Percentiles rank a stretch among this genome's conserved stretches.
Conservation (phyloP, 2,888 invertebrate genomes). For the Parnassius orleans region DNA sequence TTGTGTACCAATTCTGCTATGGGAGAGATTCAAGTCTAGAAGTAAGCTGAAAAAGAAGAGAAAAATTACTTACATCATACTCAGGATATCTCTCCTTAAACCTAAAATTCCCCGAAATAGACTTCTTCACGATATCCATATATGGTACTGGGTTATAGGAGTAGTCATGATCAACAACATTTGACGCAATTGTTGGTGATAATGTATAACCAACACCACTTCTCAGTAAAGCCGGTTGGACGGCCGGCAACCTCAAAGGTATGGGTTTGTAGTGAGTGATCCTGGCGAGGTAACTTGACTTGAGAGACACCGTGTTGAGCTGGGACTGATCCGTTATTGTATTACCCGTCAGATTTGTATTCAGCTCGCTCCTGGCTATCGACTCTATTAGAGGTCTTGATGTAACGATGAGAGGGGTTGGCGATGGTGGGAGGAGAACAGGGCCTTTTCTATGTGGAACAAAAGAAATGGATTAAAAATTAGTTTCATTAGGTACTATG, state of each 20-base stretch:
- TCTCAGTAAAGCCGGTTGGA: background rate
- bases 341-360: constrained; percentile 40
- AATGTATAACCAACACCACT: background rate
- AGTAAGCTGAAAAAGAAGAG: no score
- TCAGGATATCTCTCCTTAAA: constrained; percentile 44
- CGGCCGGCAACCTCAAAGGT: background rate
- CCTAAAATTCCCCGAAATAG: constrained; percentile 15
- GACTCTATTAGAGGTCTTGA: constrained; percentile 64
- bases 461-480: constrained; percentile 7
- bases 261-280: constrained; percentile 44
- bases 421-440: constrained; percentile 65
- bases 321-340: constrained; percentile 44
- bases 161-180: constrained; percentile 12
- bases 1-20: background rate
- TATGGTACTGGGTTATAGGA: constrained; percentile 37
- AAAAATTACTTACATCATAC: constrained; percentile 51
- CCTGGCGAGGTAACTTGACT: constrained; percentile 41
- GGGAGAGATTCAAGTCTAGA: background rate
- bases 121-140: constrained; percentile 36
- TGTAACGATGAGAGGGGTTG: constrained; percentile 66
- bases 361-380: constrained; percentile 62
- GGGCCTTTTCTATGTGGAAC: constrained; percentile 65
- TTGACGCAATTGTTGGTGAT: constrained; percentile 5
- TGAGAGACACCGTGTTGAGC: constrained; percentile 39
- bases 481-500: background rate